Conservation (phyloP, 2,797 vertebrate genomes). For the Gallirallus australis region DNA sequence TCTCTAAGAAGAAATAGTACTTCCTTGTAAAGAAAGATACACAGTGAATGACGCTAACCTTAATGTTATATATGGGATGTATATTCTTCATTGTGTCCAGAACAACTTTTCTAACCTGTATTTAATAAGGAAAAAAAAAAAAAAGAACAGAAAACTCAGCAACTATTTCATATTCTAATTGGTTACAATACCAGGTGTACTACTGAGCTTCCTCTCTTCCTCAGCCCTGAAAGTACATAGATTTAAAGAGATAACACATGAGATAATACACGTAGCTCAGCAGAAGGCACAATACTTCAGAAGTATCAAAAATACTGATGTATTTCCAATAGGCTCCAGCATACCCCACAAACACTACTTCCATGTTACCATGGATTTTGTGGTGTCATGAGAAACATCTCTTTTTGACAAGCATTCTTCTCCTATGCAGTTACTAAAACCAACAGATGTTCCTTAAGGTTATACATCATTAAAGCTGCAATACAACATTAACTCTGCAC, state of each 20-base stretch:
- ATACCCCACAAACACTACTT: background rate
- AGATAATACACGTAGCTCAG: background rate
- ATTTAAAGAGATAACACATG: background rate
- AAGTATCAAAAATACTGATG: background rate
- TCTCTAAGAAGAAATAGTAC: background rate
- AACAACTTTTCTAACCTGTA: conserved; percentile 95
- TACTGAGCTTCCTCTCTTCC: background rate
- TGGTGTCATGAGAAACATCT: background rate
- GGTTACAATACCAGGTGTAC: background rate
- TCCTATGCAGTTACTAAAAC: background rate
- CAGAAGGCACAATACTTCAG: background rate
- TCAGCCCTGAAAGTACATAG: background rate
- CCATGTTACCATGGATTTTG: background rate
- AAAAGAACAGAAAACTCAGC: background rate
- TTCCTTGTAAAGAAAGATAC: background rate
- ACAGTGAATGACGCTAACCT: conserved; percentile 78
- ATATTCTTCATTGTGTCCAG: conserved; percentile 98
- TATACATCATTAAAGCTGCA: background rate
- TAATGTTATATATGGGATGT: conserved; percentile 99
- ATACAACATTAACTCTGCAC: background rate
- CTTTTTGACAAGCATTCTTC: background rate
- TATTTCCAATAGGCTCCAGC: background rate
- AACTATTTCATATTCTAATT: background rate
- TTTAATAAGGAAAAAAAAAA: conserved; percentile 9
- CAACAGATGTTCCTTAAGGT: background rate